Evolutionary conservation across 2,797 vertebrate genomes (phyloP).

Genomic region (Ibycter americanus): DNA sequence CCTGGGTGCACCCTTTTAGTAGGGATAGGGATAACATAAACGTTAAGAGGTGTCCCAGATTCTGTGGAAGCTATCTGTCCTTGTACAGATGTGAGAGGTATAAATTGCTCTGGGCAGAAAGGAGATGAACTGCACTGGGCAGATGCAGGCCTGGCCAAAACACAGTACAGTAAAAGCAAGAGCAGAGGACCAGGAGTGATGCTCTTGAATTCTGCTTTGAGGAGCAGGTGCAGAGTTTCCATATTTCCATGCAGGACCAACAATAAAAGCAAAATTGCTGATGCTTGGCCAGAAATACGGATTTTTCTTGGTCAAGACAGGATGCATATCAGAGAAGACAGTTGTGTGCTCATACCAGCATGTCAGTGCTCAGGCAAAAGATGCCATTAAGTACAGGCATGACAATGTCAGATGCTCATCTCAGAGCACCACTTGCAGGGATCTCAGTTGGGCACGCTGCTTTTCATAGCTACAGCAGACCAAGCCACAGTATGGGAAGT

Average conservation of each 20-base stretch:
- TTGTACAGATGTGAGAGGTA: not conserved
- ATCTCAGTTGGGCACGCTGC: fast-evolving
- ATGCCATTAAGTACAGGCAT: not conserved
- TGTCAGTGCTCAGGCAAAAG: not conserved
- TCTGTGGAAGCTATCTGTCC: not conserved
- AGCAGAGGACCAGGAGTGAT: not conserved
- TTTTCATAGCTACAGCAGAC: not conserved
- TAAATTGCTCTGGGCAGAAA: not conserved
- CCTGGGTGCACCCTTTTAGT: not conserved
- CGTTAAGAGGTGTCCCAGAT: not conserved
- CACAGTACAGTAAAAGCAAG: fast-evolving
- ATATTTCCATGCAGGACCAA: not conserved
- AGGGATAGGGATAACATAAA: not conserved
- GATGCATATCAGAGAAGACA: not conserved
- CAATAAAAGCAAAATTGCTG: not conserved
- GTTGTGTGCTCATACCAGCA: not conserved
- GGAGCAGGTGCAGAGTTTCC: not conserved
- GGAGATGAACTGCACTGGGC: not conserved
- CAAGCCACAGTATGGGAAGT: not conserved
- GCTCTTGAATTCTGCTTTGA: not conserved
- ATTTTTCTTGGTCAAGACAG: not conserved
- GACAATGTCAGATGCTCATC: not conserved
- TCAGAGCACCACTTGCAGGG: not conserved
- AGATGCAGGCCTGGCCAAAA: not conserved
- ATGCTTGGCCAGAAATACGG: not conserved